Evolutionary conservation across 1,140 invertebrate species (phyloP).

Genomic region (Penaeus japonicus): DNA sequence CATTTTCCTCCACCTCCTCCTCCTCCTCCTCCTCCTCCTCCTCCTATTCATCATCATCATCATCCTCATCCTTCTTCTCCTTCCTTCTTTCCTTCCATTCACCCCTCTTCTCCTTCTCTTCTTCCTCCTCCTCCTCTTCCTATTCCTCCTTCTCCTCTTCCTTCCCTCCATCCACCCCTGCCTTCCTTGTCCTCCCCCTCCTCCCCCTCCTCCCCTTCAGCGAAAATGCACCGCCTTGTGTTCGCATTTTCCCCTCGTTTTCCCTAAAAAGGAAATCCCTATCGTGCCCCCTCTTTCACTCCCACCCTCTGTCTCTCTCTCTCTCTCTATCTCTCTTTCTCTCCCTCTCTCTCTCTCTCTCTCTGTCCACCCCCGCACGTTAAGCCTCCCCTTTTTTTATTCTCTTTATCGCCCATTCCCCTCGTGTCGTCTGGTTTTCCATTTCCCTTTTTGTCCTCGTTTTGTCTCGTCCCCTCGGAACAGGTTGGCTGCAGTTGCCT

Average conservation of each 20-base stretch:
- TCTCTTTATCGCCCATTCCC: slow-evolving; percentile 45
- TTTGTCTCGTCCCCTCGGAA: slow-evolving; percentile 24
- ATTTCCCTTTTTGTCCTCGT: slow-evolving; percentile 35
- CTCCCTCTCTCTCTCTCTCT: slow-evolving; percentile 7
- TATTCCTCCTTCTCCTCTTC: too few species aligned
- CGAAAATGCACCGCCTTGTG: too few species aligned
- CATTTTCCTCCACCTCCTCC: too few species aligned
- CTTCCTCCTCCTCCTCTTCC: background rate
- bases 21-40: too few species aligned
- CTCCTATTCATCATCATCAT: too few species aligned
- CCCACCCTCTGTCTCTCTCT: background rate
- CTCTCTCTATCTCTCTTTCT: background rate
- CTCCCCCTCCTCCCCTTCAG: background rate
- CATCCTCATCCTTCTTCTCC: too few species aligned
- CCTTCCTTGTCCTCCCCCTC: background rate
- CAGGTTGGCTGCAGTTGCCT: background rate
- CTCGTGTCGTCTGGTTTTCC: slow-evolving; percentile 41
- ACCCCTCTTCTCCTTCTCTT: background rate
- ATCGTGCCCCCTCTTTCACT: background rate
- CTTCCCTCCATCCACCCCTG: background rate
- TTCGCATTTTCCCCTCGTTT: background rate
- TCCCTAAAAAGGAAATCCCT: background rate
- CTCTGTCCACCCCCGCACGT: slow-evolving; percentile 23
- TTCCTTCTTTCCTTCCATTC: too few species aligned
- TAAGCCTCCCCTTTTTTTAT: slow-evolving; percentile 42